Percentiles rank a stretch among this genome's conserved stretches.
phyloP scores from a whole-genome alignment of 2,797 vertebrate genomes.

The Acanthiza pusilla region DNA sequence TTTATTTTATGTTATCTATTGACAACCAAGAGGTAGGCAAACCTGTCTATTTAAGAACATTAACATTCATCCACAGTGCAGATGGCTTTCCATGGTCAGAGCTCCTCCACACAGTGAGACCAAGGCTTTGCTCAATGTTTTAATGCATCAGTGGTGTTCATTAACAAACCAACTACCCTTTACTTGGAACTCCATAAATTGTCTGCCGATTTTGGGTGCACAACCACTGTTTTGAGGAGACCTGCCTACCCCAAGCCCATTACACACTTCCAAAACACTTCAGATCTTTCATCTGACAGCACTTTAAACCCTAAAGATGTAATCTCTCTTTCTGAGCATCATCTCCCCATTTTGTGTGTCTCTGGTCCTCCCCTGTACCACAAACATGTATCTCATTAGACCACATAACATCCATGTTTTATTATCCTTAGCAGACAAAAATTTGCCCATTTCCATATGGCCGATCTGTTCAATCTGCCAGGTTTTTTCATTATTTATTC shows the following conservation, averaged over 20 bases:
- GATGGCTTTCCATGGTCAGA: not conserved
- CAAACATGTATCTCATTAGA: constrained; percentile 26
- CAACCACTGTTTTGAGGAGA: not conserved
- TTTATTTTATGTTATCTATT: not conserved
- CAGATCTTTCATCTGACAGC: not conserved
- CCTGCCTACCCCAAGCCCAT: not conserved
- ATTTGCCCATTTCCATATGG: constrained; percentile 59
- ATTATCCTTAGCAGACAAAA: constrained; percentile 45
- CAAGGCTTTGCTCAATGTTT: not conserved
- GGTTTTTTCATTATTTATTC: constrained; percentile 47
- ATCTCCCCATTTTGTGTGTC: not conserved
- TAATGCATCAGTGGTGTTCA: not conserved
- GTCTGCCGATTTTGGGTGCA: not conserved
- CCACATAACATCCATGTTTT: not conserved
- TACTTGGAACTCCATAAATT: not conserved
- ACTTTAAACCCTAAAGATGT: not conserved
- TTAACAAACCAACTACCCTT: not conserved
- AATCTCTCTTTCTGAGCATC: not conserved
- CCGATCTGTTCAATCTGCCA: constrained; percentile 43
- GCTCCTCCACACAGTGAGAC: not conserved
- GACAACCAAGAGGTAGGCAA: not conserved
- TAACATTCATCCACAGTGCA: not conserved
- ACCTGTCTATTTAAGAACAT: not conserved
- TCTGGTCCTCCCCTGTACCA: not conserved
- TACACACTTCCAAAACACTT: not conserved